Evolutionary conservation across 2,888 invertebrate species (phyloP).

Genomic region (Sylvicola cinctus): DNA sequence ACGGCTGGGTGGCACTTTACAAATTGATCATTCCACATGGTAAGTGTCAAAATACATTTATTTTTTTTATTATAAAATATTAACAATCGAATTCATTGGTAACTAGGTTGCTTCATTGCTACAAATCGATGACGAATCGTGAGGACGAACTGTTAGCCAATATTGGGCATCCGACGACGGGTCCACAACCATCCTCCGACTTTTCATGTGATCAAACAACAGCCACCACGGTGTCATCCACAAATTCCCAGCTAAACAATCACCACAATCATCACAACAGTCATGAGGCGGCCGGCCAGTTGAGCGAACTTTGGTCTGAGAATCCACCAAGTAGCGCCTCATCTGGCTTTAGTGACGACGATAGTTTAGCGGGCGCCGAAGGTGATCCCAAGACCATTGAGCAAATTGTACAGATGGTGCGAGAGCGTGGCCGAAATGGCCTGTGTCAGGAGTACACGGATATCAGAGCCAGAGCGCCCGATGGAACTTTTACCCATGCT

Average conservation of each 20-base stretch:
- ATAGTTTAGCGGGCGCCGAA: slow-evolving; percentile 54
- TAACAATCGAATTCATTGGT: not conserved
- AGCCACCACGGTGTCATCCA: slow-evolving; percentile 8
- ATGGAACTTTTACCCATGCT: slow-evolving; percentile 74
- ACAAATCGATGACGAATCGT: slow-evolving; percentile 70
- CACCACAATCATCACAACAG: slow-evolving; percentile 21
- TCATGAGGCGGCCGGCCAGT: slow-evolving; percentile 13
- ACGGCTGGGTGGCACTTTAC: slow-evolving; percentile 72
- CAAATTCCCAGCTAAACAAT: slow-evolving; percentile 7
- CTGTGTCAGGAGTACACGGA: slow-evolving; percentile 74
- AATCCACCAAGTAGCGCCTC: slow-evolving; percentile 53
- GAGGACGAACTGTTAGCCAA: slow-evolving; percentile 27
- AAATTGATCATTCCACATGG: slow-evolving; percentile 83
- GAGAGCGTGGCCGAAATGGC: slow-evolving; percentile 56
- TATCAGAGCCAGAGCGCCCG: slow-evolving; percentile 62
- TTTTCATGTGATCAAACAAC: slow-evolving; percentile 31
- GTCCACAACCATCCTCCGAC: slow-evolving; percentile 24
- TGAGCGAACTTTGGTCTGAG: slow-evolving; percentile 25
- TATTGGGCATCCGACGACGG: slow-evolving; percentile 24
- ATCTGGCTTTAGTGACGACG: slow-evolving; percentile 79
- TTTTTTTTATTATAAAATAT: not conserved
- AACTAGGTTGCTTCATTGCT: slow-evolving; percentile 38
- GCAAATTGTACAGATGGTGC: slow-evolving; percentile 35
- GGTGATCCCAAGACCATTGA: slow-evolving; percentile 51
- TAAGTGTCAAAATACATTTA: slow-evolving; percentile 17